Evolutionary conservation across 2,888 invertebrate species (phyloP), one percentile per base, ranked within the genome.

Genomic region (Dysmachus trigonus): DNA sequence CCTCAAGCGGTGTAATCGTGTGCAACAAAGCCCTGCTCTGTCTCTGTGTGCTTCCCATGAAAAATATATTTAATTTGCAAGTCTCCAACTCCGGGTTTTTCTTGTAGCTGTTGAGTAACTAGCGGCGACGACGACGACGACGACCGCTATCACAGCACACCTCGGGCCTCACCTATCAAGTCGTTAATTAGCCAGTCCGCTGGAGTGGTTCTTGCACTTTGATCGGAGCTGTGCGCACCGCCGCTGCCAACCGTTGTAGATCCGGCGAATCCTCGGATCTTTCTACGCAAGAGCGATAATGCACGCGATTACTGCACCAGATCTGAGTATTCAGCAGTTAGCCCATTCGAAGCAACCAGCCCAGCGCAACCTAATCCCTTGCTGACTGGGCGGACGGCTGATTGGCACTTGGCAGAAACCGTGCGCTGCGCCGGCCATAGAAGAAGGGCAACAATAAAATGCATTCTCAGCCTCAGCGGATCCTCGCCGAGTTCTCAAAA

Each of bases 121-220:
- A 35, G 18, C 15, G 47, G 51, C 79, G 30, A 15, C 79, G 22
- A 31, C 35, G 47, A 47, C 79, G 30, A 30, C 79, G 35, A 18
- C 35, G 41, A 27, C 47, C 35, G 27, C 47, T 51, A 79, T 47
- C 79, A 31, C 27, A 51, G 47, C 27, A 79, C 79, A 79, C 79
- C 27, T 30, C 53, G 10, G 47, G n/a, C 30, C 51, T 33, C 30
- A 47, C 79, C 79, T 79, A 76, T 76, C 38, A 76, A n/a, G 31
- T 76, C 76, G 76, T 35, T 76, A 51, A 79, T 79, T 51, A 51
- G 51, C 79, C 30, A 79, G 51, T n/a, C n/a, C 47, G 31, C 79
- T 79, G 31, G 31, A 47, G 27, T 51, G 51, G 79, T 15, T 79
- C 5, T 79, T 79, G 79, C 31, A 79, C 79, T 79, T 79, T 79